Conservation (phyloP, 2,888 invertebrate species). For the Torymus aiolomorphi region DNA sequence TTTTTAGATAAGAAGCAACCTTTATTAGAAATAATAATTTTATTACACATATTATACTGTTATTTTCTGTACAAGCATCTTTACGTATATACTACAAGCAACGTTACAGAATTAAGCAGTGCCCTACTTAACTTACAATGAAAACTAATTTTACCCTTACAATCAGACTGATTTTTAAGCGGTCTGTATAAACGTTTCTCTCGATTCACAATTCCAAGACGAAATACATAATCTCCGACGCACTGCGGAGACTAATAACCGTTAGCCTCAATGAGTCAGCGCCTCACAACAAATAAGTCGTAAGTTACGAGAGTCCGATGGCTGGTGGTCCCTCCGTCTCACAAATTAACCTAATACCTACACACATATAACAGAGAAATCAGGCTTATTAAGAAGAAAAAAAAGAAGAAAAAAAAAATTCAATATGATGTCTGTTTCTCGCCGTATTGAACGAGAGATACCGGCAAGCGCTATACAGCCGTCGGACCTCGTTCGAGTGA, state of each 20-base stretch:
- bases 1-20: too few relatives aligned
- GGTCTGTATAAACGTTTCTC: not conserved
- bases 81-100: too few relatives aligned
- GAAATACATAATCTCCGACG: slow-evolving; percentile 17
- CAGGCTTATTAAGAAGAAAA: slow-evolving; percentile 19
- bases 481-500: slow-evolving; percentile 5
- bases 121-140: not conserved
- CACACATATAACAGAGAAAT: not conserved
- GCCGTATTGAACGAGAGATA: not conserved
- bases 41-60: too few relatives aligned
- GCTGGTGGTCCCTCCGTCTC: not conserved
- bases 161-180: not conserved
- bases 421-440: too few relatives aligned
- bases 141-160: not conserved
- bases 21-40: too few relatives aligned
- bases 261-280: slow-evolving; percentile 32
- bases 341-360: slow-evolving; percentile 14
- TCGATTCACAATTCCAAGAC: not conserved
- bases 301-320: not conserved
- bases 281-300: slow-evolving; percentile 15
- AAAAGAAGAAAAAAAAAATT: too few relatives aligned
- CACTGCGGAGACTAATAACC: not conserved
- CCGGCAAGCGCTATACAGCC: slow-evolving; percentile 4
- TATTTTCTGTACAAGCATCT: too few relatives aligned
- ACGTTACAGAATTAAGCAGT: not conserved